These are phyloP conservation scores for Sylvilagus floridanus DNA, from an alignment of 2,797 vertebrate genomes.

Conservation along the genomic window DNA sequence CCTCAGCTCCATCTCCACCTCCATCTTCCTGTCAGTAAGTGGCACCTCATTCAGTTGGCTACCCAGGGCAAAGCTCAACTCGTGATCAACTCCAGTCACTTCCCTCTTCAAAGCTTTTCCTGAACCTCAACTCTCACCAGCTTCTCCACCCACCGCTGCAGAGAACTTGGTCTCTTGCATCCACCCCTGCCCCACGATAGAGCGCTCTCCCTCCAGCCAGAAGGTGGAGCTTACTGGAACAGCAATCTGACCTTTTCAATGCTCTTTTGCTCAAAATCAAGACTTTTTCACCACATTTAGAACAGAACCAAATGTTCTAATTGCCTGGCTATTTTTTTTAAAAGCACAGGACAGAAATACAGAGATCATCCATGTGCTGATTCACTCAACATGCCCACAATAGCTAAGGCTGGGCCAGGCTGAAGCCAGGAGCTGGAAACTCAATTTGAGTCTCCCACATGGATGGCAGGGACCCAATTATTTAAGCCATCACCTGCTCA, in stretches of 20 bases:
- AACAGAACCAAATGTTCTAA: slow-evolving; percentile 4
- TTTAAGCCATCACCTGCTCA: too few relatives aligned
- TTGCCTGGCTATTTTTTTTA: too few relatives aligned
- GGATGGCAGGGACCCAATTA: too few relatives aligned
- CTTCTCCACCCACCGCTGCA: not conserved
- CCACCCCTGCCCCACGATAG: not conserved
- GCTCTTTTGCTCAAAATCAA: slow-evolving; percentile 20
- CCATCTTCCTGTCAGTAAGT: not conserved
- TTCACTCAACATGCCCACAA: too few relatives aligned
- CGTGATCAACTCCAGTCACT: too few relatives aligned
- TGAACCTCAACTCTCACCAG: not conserved
- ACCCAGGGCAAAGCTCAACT: not conserved
- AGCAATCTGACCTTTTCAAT: not conserved
- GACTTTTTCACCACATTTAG: slow-evolving; percentile 11
- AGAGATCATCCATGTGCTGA: too few relatives aligned
- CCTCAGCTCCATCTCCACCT: not conserved
- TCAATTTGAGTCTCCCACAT: too few relatives aligned
- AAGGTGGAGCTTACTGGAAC: not conserved
- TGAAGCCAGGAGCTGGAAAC: too few relatives aligned
- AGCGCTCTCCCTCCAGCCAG: not conserved
- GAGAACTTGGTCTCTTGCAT: not conserved
- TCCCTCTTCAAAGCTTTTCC: slow-evolving; percentile 2
- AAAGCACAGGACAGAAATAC: too few relatives aligned
- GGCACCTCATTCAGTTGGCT: slow-evolving; percentile 28
- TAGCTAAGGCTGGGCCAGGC: too few relatives aligned